Conservation (phyloP, 2,797 vertebrate species). For the Graptemys geographica region DNA sequence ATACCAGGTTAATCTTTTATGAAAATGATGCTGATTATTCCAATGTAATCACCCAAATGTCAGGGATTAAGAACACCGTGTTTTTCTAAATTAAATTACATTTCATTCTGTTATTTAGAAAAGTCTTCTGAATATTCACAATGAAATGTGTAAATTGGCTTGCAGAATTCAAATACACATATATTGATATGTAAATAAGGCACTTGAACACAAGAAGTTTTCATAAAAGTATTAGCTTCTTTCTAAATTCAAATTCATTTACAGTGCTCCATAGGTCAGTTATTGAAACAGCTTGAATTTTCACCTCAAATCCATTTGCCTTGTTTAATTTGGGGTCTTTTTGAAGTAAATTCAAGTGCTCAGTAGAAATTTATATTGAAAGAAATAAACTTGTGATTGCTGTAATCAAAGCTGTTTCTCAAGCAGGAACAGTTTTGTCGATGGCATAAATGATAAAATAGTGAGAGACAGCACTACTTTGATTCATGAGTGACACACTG, state of each 20-base stretch:
- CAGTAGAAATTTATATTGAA: not conserved
- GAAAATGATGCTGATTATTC: not conserved
- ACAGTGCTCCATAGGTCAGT: not conserved
- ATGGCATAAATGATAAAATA: not conserved
- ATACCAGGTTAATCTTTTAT: not conserved
- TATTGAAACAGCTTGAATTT: not conserved
- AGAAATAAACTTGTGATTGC: fast-evolving
- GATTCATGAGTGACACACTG: not conserved
- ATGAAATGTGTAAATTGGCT: not conserved
- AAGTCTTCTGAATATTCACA: not conserved
- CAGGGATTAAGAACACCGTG: slow-evolving; percentile 17
- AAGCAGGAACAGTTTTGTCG: not conserved
- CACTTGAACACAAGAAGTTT: not conserved
- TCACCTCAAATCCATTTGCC: not conserved
- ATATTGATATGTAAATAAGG: not conserved
- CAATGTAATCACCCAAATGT: not conserved
- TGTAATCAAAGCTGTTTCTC: not conserved
- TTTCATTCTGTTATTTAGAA: not conserved
- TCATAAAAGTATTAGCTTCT: not conserved
- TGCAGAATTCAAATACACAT: not conserved
- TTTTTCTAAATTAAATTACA: not conserved
- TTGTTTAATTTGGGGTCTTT: not conserved
- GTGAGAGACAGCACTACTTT: not conserved
- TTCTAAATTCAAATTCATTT: not conserved
- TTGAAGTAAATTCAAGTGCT: not conserved